phyloP scores from a whole-genome alignment of 2,888 invertebrate species.

The Brachynemurus nebulosus region DNA sequence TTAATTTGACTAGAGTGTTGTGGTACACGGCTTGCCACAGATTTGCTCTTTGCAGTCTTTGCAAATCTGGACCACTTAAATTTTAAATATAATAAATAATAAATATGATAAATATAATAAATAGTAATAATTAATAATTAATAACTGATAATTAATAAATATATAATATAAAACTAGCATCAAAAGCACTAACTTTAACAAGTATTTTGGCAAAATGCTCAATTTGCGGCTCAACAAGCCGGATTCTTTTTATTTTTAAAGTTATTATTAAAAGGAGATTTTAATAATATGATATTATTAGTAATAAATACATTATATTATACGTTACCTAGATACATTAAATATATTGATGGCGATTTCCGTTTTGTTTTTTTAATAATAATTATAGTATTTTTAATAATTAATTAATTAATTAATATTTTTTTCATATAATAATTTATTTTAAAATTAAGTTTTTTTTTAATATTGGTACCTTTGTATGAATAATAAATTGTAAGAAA shows the following conservation, averaged over 20 bases:
- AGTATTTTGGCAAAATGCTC: conserved; percentile 31
- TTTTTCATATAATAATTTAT: conserved; percentile 27
- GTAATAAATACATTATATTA: no score
- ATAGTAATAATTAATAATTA: background rate
- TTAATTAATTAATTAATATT: conserved; percentile 27
- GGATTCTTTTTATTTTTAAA: no score
- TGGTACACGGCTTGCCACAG: conserved; percentile 1
- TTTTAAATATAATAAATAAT: background rate
- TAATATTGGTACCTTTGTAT: conserved; percentile 18
- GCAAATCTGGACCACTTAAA: background rate
- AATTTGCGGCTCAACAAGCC: conserved; percentile 13
- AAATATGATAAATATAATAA: conserved; percentile 5
- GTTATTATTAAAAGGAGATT: no score
- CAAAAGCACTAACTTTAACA: conserved; percentile 33
- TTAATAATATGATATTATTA: no score
- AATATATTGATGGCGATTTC: background rate
- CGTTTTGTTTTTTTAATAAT: no score
- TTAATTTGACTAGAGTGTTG: conserved; percentile 34
- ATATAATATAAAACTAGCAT: conserved; percentile 9
- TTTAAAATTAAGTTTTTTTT: conserved; percentile 28
- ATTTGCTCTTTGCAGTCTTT: background rate
- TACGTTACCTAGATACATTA: no score
- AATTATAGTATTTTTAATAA: conserved; percentile 26
- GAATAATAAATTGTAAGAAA: conserved; percentile 1
- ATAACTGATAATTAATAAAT: conserved; percentile 1